Base-by-base conservation (phyloP, 2,797 vertebrate genomes). In the Acridotheres tristis region DNA sequence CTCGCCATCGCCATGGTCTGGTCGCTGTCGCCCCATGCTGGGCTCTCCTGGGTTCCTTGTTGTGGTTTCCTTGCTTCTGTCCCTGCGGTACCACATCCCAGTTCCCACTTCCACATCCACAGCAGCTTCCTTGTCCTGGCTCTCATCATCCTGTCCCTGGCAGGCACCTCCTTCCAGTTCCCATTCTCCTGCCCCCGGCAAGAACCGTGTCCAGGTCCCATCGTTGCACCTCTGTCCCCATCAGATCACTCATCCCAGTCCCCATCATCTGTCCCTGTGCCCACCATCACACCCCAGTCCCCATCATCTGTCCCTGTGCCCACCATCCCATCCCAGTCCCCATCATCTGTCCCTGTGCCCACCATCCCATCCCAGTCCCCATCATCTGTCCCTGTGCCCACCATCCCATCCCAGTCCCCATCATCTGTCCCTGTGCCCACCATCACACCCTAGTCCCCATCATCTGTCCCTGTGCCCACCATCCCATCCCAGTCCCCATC, bases 1-100 rank as follows among this genome's bases (percentile, higher is more conserved):
- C 2, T 74, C 48, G 20, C 29, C 11, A 3, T 27, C 11, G 48
- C 38, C 22, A 1, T 1, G 16, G 19, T 6, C 15, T 2, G 4
- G 43, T 32, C 9, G 2, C 30, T 50, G 43, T 34, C 19, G 4
- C 11, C 17, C 17, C 8, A 0, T 34, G 22, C 32, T 42, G 69
- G 65, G 21, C 27, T 43, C 22, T 3, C 0, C n/a, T 4, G 69
- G 3, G 6, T 6, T 57, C 29, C 30, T 26, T 16, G 8, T 66
- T 32, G 8, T 11, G 10, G 22, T 78, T 11, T 2, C 32, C 23
- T 42, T 43, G 34, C 15, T 36, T 45, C 36, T 51, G 13, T 61
- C 47, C 13, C 40, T 14, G 27, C n/a, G 13, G 27, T 11, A 0
- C 7, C 21, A 7, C 19, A 11, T 25, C 11, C n/a, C 63, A 1